A percentile compares a stretch with the other conserved stretches of the same genome.
Evolutionary conservation across 2,113 vertebrate genomes (phyloP).

Genomic region (Thinocorus orbignyianus): DNA sequence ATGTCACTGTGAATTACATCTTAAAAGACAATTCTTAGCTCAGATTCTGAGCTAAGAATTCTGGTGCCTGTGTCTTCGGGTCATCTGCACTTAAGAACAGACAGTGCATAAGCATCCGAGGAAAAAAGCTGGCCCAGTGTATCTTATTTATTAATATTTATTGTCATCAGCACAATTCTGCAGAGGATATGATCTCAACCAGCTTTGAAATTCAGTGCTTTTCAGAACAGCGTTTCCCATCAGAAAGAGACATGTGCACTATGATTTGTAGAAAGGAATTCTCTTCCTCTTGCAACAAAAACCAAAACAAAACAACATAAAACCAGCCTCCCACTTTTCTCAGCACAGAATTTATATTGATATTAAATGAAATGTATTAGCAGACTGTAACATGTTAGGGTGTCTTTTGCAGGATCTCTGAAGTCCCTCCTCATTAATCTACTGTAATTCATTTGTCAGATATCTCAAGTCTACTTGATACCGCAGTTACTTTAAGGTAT

Average conservation of each 20-base stretch:
- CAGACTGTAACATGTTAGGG: not conserved
- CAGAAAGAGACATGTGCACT: not conserved
- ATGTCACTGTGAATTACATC: not conserved
- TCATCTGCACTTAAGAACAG: not conserved
- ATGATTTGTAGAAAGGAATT: not conserved
- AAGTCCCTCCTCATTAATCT: conserved; percentile 44
- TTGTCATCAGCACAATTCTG: not conserved
- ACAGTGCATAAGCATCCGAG: not conserved
- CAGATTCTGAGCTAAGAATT: not conserved
- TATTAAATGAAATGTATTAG: conserved; percentile 31
- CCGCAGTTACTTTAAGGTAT: conserved; percentile 57
- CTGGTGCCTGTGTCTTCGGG: not conserved
- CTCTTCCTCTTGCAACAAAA: not conserved
- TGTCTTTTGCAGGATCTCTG: conserved; percentile 35
- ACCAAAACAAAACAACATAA: not conserved
- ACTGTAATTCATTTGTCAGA: not conserved
- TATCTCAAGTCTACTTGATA: conserved; percentile 59
- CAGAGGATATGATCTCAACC: not conserved
- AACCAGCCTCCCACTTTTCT: not conserved
- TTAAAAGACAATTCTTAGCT: not conserved
- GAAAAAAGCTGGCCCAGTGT: not conserved
- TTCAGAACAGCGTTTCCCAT: not conserved
- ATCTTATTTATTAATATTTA: conserved; percentile 45
- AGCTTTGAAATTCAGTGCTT: conserved; percentile 23
- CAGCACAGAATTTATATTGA: not conserved